Base-by-base conservation (phyloP, 2,797 vertebrate species). In the Sebastes itinus region DNA sequence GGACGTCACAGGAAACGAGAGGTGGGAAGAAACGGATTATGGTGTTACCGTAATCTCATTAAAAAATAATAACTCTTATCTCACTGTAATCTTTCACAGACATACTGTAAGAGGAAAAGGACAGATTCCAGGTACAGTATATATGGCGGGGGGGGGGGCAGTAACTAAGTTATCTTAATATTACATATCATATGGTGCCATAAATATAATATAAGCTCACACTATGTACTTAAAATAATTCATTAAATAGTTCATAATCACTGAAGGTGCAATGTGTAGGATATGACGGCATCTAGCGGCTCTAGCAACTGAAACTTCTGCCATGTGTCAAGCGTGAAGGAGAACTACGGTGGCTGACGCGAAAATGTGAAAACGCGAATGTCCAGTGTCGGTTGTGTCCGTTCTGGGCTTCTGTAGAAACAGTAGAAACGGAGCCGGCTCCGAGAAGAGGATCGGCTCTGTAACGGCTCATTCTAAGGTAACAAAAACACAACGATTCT, bases 11-110 rank as follows among this genome's bases (percentile, higher is more conserved):
- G 82, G 87, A 90, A 88, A 84, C 69, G 22, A 35, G 10, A 14
- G 46, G 70, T 52, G 77, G 81, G 85, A 90, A 89, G 86, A 80
- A 73, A 81, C 5, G 23, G 85, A 90, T 92, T 88, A 86, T 16
- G 55, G 77, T 14, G 68, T 85, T 75, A 81, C 60, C 70, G 61
- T 85, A 84, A 88, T 87, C 71, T 76, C 60, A 73, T 77, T 77
- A 85, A 58, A 79, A 77, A 69, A 66, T 73, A 83, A 73, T 63
- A 68, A 74, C 16, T 60, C 23, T 75, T 62, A 65, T 84, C 60
- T 75, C 33, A 64, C 23, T 55, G 63, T 30, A 65, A 82, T 59
- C 46, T 33, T 69, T 66, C 20, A 75, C 52, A 75, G 23, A 20
- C 33, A 49, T 18, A 49, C 35, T 38, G 13, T 49, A 49, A 42